These are phyloP conservation scores for Nymphicus hollandicus DNA, from an alignment of 2,113 vertebrate genomes.

Conservation along the genomic window DNA sequence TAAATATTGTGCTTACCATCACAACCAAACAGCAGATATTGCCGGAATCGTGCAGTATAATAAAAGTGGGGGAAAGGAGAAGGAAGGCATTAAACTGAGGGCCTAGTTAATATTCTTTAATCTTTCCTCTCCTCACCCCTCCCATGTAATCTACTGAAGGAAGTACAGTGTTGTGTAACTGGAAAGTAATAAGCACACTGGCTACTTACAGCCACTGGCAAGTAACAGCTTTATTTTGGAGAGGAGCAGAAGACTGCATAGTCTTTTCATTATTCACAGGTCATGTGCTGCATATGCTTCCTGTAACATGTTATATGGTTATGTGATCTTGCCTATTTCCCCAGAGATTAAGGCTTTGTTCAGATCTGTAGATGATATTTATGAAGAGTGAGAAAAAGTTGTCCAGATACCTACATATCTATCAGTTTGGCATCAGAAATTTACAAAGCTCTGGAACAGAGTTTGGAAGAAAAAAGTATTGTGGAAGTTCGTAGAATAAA, in stretches of 20 bases:
- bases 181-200: neutral
- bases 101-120: neutral
- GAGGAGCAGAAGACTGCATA: neutral
- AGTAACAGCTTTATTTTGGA: neutral
- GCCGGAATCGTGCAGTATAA: neutral
- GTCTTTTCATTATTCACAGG: neutral
- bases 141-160: neutral
- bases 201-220: neutral
- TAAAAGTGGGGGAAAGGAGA: neutral
- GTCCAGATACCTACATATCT: neutral
- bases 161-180: accelerated
- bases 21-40: neutral
- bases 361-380: neutral
- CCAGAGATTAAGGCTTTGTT: neutral
- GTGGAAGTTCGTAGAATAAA: neutral
- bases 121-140: neutral
- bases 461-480: neutral
- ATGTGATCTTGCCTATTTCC: neutral
- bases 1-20: neutral
- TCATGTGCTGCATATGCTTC: neutral
- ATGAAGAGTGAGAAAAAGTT: neutral
- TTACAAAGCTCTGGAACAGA: neutral
- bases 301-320: neutral
- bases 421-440: neutral
- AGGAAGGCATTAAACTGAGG: neutral